These are phyloP conservation scores for Drosophila tropicalis DNA, from an alignment of 1,140 invertebrate genomes.

Conservation along the genomic window DNA sequence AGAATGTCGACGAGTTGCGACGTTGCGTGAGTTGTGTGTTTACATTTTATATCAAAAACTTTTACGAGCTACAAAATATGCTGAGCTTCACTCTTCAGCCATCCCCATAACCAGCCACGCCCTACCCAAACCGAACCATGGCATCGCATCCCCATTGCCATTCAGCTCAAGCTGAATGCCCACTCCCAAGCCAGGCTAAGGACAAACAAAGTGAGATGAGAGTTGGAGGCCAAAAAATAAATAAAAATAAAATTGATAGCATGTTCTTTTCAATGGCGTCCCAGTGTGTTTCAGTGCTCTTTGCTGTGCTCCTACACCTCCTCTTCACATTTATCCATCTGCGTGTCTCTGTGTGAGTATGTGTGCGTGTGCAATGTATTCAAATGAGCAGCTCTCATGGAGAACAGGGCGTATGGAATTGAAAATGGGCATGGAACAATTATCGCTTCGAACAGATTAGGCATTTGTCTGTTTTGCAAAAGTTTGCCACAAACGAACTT, in stretches of 20 bases:
- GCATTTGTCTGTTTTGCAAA: neutral
- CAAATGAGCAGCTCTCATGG: constrained; percentile 1
- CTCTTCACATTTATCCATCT: neutral
- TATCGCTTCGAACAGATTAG: constrained; percentile 5
- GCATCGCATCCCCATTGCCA: too few species aligned
- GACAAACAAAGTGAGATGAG: constrained; percentile 57
- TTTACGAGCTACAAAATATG: constrained; percentile 78
- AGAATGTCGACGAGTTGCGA: constrained; percentile 11
- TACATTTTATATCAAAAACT: constrained; percentile 79
- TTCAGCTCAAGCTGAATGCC: too few species aligned
- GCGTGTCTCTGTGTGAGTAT: neutral
- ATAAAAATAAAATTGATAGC: constrained; percentile 76
- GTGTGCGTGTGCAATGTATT: constrained; percentile 24
- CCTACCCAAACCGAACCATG: neutral
- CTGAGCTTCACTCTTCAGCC: constrained; percentile 34
- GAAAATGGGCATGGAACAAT: constrained; percentile 11
- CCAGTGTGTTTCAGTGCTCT: constrained; percentile 1
- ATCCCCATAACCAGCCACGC: neutral
- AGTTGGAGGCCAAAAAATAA: constrained; percentile 52
- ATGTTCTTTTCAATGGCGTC: constrained; percentile 39
- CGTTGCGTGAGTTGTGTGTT: constrained; percentile 45
- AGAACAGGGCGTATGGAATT: constrained; percentile 22
- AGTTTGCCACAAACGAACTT: neutral
- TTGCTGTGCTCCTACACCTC: neutral
- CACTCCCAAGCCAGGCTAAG: constrained; percentile 37